Conservation (phyloP, 2,113 vertebrate species). For the Megalops atlanticus region DNA sequence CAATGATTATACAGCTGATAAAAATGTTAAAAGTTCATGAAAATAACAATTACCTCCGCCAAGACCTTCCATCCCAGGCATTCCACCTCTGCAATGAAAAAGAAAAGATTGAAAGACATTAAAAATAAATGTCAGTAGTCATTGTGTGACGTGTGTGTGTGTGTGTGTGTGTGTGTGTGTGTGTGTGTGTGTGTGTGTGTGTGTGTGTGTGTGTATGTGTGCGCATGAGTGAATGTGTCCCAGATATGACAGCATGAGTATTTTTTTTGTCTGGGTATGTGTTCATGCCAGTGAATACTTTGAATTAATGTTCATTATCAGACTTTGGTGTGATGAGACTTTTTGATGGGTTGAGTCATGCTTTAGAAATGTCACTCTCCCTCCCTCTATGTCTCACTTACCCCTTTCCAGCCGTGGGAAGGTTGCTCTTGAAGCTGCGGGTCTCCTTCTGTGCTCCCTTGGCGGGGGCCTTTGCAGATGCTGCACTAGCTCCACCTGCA, state of each 20-base stretch:
- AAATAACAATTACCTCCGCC: slow-evolving; percentile 73
- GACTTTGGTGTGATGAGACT: too few species aligned
- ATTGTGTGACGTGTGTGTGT: not conserved
- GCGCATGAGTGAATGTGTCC: not conserved
- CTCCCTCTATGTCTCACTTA: not conserved
- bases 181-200: not conserved
- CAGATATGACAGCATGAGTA: not conserved
- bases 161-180: not conserved
- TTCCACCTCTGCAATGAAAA: slow-evolving; percentile 69
- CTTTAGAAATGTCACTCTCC: too few species aligned
- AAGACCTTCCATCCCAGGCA: slow-evolving; percentile 82
- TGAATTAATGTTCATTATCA: too few species aligned
- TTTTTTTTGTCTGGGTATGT: not conserved
- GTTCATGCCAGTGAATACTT: not conserved
- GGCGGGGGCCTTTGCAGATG: too few species aligned
- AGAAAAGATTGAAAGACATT: not conserved
- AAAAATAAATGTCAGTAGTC: too few species aligned
- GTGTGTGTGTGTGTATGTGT: not conserved
- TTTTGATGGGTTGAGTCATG: too few species aligned
- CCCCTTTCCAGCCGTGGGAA: too few species aligned
- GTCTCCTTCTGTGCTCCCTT: too few species aligned
- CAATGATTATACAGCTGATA: too few species aligned
- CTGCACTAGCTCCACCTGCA: too few species aligned
- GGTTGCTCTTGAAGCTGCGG: too few species aligned
- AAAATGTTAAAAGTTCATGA: slow-evolving; percentile 49